These are phyloP conservation scores for Sturnira hondurensis DNA, from an alignment of 2,113 vertebrate genomes.

Conservation along the genomic window DNA sequence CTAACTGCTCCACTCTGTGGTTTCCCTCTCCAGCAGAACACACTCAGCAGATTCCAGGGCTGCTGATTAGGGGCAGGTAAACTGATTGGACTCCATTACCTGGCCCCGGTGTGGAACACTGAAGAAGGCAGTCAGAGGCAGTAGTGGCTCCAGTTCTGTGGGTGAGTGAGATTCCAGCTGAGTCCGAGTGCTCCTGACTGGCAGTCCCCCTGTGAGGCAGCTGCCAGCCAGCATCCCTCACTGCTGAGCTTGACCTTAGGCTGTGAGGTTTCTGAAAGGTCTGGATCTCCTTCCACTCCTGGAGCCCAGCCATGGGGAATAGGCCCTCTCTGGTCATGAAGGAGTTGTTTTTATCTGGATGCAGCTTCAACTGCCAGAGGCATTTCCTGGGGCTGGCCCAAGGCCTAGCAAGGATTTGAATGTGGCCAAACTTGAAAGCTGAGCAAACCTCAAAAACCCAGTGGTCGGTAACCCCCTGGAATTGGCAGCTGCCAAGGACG, in stretches of 20 bases:
- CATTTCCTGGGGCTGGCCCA: conserved; percentile 29
- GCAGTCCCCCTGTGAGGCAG: not conserved
- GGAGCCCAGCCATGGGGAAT: not conserved
- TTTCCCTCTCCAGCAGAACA: not conserved
- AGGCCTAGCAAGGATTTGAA: conserved; percentile 13
- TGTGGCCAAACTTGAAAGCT: conserved; percentile 34
- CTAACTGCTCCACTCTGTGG: not conserved
- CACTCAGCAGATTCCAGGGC: not conserved
- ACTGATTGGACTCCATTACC: not conserved
- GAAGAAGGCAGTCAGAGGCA: not conserved
- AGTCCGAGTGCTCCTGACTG: not conserved
- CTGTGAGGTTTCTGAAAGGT: not conserved
- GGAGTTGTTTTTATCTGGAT: conserved; percentile 20
- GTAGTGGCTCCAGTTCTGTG: not conserved
- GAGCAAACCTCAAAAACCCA: conserved; percentile 51
- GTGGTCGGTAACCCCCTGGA: conserved; percentile 3
- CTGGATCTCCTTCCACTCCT: not conserved
- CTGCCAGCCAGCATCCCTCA: not conserved
- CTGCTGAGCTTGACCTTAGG: not conserved
- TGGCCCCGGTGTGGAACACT: not conserved
- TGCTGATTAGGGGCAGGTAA: not conserved
- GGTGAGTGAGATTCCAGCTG: not conserved
- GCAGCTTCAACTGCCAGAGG: conserved; percentile 8
- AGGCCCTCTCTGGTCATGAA: not conserved
- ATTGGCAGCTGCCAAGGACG: not conserved